A percentile compares a stretch with the other conserved stretches of the same genome.
Conservation (phyloP, 2,113 vertebrate species). For the Periophthalmus modestus region DNA sequence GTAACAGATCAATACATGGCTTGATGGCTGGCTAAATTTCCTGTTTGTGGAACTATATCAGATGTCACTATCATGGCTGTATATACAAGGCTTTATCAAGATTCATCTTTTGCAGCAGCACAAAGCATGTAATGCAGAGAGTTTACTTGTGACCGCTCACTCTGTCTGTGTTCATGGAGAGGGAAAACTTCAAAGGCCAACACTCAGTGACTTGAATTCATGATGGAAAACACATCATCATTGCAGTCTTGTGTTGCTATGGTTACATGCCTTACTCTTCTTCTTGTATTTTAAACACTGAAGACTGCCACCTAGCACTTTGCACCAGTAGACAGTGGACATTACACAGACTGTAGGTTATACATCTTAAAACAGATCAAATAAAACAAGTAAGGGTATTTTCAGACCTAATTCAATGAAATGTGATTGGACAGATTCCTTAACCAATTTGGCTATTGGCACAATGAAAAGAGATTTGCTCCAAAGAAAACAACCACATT, state of each 20-base stretch:
- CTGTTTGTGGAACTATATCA: neutral
- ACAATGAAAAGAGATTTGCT: conserved; percentile 7
- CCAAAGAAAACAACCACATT: neutral
- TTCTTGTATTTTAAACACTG: conserved; percentile 19
- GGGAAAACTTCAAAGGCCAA: conserved; percentile 38
- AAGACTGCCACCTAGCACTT: conserved; percentile 14
- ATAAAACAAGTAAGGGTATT: neutral
- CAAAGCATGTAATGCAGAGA: neutral
- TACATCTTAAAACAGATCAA: neutral
- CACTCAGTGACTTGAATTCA: conserved; percentile 24
- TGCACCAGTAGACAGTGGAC: neutral
- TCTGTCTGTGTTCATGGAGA: conserved; percentile 1
- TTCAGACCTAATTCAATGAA: neutral
- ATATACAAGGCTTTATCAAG: neutral
- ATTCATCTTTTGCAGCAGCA: neutral
- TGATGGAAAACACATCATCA: conserved; percentile 35
- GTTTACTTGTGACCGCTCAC: neutral
- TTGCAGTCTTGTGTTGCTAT: conserved; percentile 50
- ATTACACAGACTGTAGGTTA: no score
- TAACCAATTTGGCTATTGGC: conserved; percentile 14
- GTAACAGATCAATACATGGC: neutral
- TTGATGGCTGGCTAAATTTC: conserved; percentile 1
- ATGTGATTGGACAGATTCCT: no score
- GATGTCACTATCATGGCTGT: neutral
- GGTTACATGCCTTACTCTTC: conserved; percentile 42